phyloP scores from a whole-genome alignment of 2,888 invertebrate species.

The Melinopterus prodromus region DNA sequence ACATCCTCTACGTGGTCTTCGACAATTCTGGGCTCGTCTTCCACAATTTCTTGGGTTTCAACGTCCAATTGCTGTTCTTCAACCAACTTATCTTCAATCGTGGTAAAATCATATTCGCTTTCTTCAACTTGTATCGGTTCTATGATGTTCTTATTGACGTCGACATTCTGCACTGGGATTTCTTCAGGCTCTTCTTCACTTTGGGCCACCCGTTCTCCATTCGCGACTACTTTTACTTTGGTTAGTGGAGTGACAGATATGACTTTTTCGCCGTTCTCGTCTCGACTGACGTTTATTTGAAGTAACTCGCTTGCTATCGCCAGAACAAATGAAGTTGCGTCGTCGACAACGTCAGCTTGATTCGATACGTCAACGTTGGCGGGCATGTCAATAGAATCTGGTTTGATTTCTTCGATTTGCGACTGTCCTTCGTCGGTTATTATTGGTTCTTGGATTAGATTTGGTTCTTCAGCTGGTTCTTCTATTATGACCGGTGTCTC shows the following conservation, averaged over 20 bases:
- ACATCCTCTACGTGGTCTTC: background rate
- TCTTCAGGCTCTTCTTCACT: conserved; percentile 7
- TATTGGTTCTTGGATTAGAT: background rate
- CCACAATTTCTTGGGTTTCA: background rate
- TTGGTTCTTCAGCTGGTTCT: background rate
- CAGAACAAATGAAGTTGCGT: conserved; percentile 30
- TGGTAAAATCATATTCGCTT: background rate
- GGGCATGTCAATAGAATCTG: too few relatives aligned
- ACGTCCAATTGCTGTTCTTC: conserved; percentile 8
- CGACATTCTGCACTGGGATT: background rate
- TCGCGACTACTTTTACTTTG: conserved; percentile 29
- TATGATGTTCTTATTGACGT: background rate
- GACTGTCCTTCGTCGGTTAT: background rate
- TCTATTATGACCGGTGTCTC: background rate
- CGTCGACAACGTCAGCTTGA: background rate
- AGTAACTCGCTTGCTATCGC: conserved; percentile 43
- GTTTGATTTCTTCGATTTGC: background rate
- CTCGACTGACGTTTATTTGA: conserved; percentile 41
- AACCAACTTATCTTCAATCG: conserved; percentile 13
- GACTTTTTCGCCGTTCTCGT: conserved; percentile 39
- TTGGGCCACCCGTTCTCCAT: background rate
- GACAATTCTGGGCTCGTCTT: background rate
- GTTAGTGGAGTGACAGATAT: conserved; percentile 39
- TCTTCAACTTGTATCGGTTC: background rate
- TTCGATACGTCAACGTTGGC: background rate